These are phyloP conservation scores for Rhizomys pruinosus DNA, from an alignment of 2,113 vertebrate species.

Conservation along the genomic window DNA sequence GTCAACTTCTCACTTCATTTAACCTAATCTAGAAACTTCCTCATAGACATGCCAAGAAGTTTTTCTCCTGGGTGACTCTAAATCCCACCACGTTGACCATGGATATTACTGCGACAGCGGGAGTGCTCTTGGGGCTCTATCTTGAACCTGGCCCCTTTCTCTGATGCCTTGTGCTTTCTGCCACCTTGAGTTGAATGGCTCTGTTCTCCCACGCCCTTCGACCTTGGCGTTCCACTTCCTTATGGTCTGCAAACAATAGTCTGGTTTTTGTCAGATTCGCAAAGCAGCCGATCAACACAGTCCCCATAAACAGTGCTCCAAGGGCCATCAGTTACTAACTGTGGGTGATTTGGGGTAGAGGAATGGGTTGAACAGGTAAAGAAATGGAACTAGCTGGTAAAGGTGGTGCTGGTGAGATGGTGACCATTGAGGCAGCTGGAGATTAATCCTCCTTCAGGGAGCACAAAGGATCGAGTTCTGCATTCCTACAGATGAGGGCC, in stretches of 20 bases:
- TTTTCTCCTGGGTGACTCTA: no score
- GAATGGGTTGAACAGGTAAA: background rate
- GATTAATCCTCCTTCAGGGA: background rate
- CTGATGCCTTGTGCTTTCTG: background rate
- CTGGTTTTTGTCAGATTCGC: background rate
- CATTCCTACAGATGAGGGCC: fast-evolving
- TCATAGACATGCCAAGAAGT: no score
- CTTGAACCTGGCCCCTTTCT: background rate
- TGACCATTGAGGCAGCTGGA: fast-evolving
- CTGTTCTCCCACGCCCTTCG: no score
- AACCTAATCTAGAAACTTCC: background rate
- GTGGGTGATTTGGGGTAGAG: background rate
- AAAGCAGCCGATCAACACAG: background rate
- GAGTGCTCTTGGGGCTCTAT: background rate
- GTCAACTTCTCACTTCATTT: background rate
- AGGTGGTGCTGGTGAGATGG: background rate
- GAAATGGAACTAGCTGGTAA: background rate
- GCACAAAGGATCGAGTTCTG: background rate
- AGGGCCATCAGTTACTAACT: background rate
- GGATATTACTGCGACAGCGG: background rate
- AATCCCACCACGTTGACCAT: no score
- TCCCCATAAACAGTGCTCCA: background rate
- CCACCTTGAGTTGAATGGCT: background rate
- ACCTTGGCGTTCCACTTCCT: background rate
- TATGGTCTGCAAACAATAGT: background rate